phyloP scores from a whole-genome alignment of 2,113 vertebrate species.

The Athene noctua region DNA sequence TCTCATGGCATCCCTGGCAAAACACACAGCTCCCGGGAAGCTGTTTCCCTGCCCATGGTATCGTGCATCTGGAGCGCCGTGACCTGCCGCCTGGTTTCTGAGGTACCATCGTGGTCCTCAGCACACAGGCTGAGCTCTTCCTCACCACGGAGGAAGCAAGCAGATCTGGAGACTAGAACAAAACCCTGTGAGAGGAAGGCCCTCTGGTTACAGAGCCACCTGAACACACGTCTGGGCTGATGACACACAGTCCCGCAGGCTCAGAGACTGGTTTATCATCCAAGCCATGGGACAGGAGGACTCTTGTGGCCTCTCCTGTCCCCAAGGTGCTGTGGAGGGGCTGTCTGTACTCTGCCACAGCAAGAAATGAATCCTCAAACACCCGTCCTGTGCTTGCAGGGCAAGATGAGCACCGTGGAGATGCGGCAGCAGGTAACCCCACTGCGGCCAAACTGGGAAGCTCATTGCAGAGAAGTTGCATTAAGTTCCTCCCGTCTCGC shows the following conservation, averaged over 20 bases:
- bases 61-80: accelerated
- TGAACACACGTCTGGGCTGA: neutral
- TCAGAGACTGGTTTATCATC: too few relatives aligned
- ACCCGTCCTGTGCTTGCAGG: accelerated
- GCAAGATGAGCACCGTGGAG: neutral
- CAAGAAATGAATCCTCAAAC: neutral
- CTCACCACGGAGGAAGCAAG: neutral
- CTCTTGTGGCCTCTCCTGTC: too few relatives aligned
- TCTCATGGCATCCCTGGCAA: neutral
- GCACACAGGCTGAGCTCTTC: neutral
- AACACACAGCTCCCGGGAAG: accelerated
- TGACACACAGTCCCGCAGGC: neutral
- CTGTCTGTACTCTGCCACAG: neutral
- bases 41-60: neutral
- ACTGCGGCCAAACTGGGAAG: neutral
- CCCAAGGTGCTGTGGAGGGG: neutral
- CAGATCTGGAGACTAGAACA: neutral
- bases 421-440: accelerated
- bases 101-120: accelerated
- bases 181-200: neutral
- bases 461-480: neutral
- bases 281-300: neutral
- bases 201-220: neutral
- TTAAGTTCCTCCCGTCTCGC: neutral
- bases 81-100: accelerated